Evolutionary conservation across 2,797 vertebrate genomes (phyloP), one percentile per base, ranked within the genome.

Genomic region (Hoplostethus atlanticus): DNA sequence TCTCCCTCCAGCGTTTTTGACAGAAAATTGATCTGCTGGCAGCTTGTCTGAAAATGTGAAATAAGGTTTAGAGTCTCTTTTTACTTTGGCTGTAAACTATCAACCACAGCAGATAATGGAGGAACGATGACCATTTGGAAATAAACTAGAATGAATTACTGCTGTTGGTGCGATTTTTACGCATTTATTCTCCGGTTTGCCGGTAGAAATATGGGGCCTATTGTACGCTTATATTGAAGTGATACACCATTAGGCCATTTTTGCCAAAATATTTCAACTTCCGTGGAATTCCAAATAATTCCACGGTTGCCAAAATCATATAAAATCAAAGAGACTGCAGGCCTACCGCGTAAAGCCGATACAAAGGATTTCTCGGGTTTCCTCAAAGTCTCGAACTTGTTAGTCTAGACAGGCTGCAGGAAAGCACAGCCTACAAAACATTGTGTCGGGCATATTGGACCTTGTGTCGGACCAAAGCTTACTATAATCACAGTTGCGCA

Each of bases 401-500:
- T 60, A 21, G 11, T 34, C 46, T 60, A 46, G 25, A 52, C 47
- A 55, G 40, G 40, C 40, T 44, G 12, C 2, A 12, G 40, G 6
- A 51, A 25, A 25, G 40, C 46, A 46, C 60, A 59, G 42, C 15
- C 34, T 42, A 12, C 44, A 30, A n/a, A 50, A 59, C 67, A 44
- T 44, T 46, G 50, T 6, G 21, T 31, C 50, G 0, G 31, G 3
- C 47, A 64, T 55, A 46, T 65, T 80, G 55, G 64, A 57, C 46
- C 53, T 7, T 50, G 59, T 36, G 10, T 67, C 48, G 15, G 2
- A 66, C 8, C 36, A 72, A 89, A 89, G 79, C 77, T 88, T 79
- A 71, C 46, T 73, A 81, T 79, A 87, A 89, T 86, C 79, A 86
- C 76, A 64, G 84, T 80, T 38, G 91, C 80, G 77, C 71, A 84